phyloP scores from a whole-genome alignment of 2,113 vertebrate species.

The Clarias macrocephalus region DNA sequence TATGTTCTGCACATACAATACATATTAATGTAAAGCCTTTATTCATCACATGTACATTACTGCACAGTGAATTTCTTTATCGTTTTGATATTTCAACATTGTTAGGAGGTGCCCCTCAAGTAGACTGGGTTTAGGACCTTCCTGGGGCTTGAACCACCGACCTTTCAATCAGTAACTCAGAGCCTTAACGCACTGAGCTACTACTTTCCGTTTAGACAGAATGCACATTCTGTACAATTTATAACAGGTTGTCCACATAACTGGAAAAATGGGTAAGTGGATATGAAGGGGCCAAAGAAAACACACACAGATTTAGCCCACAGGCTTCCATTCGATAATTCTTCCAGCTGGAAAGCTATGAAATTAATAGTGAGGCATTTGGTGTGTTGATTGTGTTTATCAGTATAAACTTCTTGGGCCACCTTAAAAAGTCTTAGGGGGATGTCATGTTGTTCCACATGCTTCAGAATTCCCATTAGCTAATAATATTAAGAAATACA shows the following conservation, averaged over 20 bases:
- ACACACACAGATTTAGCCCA: not conserved
- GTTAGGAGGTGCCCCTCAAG: too few species aligned
- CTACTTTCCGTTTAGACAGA: not conserved
- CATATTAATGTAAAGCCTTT: not conserved
- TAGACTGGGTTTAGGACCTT: too few species aligned
- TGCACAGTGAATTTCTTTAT: too few species aligned
- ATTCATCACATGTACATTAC: too few species aligned
- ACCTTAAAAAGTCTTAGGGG: slow-evolving; percentile 29
- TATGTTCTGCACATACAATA: not conserved
- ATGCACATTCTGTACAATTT: not conserved
- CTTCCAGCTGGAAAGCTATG: not conserved
- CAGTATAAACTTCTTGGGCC: slow-evolving; percentile 7
- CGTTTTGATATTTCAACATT: too few species aligned
- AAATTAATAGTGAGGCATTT: slow-evolving; percentile 21
- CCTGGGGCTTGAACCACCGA: too few species aligned
- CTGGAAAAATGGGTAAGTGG: not conserved
- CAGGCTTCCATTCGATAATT: not conserved
- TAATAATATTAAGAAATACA: slow-evolving; percentile 15
- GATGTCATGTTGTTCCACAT: slow-evolving; percentile 8
- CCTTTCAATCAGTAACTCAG: too few species aligned
- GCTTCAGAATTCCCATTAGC: slow-evolving; percentile 5
- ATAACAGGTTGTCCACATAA: not conserved
- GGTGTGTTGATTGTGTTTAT: slow-evolving; percentile 21
- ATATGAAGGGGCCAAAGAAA: not conserved
- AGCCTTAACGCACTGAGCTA: too few species aligned